phyloP scores from a whole-genome alignment of 2,113 vertebrate species.

The Cebidichthys violaceus region DNA sequence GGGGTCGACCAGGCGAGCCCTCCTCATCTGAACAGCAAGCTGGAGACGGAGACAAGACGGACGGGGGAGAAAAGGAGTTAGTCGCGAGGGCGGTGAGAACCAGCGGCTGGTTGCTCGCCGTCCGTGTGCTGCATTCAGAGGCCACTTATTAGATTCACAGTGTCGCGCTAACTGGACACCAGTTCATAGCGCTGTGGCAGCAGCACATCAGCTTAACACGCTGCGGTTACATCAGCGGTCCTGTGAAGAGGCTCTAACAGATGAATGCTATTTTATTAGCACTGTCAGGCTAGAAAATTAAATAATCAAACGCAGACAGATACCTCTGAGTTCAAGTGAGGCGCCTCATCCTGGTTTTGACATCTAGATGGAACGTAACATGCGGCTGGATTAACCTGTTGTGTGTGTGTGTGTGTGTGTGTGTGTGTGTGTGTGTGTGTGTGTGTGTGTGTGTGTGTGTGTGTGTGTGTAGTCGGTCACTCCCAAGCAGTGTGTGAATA shows the following conservation, averaged over 20 bases:
- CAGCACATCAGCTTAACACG: not conserved
- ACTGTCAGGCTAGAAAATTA: not conserved
- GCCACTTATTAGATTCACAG: constrained; percentile 31
- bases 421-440: no score
- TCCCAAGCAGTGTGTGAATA: no score
- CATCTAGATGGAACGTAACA: no score
- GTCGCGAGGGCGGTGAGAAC: constrained; percentile 21
- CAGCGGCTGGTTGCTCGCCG: constrained; percentile 28
- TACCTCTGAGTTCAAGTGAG: not conserved
- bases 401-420: no score
- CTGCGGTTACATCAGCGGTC: not conserved
- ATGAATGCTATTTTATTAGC: not conserved
- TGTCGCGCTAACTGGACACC: not conserved
- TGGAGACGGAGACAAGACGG: constrained; percentile 49
- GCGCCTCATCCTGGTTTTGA: not conserved
- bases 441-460: no score
- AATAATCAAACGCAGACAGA: not conserved
- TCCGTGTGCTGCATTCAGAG: constrained; percentile 49
- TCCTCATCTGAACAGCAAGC: constrained; percentile 80
- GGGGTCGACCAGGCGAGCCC: constrained; percentile 41
- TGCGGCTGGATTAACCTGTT: not conserved
- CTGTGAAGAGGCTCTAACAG: not conserved
- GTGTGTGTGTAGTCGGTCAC: no score
- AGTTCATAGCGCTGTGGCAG: constrained; percentile 1
- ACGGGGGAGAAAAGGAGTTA: constrained; percentile 26